These are phyloP conservation scores for Pseudomugil tenellus DNA, from an alignment of 2,797 vertebrate species.

Conservation along the genomic window DNA sequence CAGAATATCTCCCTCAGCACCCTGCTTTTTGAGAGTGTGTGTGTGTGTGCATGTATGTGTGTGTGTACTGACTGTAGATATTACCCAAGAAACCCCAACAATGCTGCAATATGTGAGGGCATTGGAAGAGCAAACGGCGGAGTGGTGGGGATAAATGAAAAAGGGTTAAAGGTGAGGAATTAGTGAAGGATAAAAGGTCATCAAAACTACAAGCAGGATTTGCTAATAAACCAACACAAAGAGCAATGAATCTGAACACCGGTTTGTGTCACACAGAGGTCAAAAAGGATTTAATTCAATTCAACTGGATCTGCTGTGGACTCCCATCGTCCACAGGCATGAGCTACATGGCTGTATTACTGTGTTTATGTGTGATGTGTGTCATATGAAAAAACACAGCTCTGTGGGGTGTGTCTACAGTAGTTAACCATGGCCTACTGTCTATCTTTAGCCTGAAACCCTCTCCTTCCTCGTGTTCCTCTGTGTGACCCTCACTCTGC, in stretches of 20 bases:
- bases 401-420: slow-evolving; percentile 71
- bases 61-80: slow-evolving; percentile 68
- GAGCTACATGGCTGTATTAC: slow-evolving; percentile 10
- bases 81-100: slow-evolving; percentile 63
- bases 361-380: slow-evolving; percentile 35
- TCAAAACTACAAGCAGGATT: slow-evolving; percentile 21
- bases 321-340: slow-evolving; percentile 34
- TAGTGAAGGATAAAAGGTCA: slow-evolving; percentile 10
- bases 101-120: slow-evolving; percentile 56
- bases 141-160: slow-evolving; percentile 24
- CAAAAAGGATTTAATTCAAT: slow-evolving; percentile 48
- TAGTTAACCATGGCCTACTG: slow-evolving; percentile 76
- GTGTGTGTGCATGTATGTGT: slow-evolving; percentile 48
- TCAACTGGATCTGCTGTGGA: slow-evolving; percentile 11
- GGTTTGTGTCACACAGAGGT: slow-evolving; percentile 44
- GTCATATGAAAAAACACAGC: slow-evolving; percentile 52
- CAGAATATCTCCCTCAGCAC: slow-evolving; percentile 78
- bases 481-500: slow-evolving; percentile 76
- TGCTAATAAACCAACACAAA: slow-evolving; percentile 19
- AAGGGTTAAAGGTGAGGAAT: slow-evolving; percentile 13
- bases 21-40: slow-evolving; percentile 55
- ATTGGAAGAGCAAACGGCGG: slow-evolving; percentile 30
- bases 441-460: slow-evolving; percentile 81
- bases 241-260: slow-evolving; percentile 18
- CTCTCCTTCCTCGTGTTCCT: slow-evolving; percentile 64